phyloP scores from a whole-genome alignment of 2,888 invertebrate species.

The Ormyrus thymus region DNA sequence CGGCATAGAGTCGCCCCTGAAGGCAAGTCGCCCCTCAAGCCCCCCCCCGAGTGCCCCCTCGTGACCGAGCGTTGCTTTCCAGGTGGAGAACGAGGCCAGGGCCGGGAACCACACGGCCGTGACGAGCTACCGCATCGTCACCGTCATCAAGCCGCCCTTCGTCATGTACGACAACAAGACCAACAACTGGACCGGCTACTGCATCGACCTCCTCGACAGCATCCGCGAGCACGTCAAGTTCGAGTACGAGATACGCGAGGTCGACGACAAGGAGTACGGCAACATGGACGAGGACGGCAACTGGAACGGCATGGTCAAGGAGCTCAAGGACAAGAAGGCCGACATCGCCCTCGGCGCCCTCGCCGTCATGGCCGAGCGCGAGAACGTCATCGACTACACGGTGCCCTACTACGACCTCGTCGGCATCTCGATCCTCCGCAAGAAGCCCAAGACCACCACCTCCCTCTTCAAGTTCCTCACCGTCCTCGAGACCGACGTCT shows the following conservation, averaged over 20 bases:
- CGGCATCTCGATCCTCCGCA: conserved; percentile 97
- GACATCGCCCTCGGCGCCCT: conserved; percentile 96
- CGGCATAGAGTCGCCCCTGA: conserved; percentile 82
- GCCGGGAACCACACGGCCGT: conserved; percentile 87
- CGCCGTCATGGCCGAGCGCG: conserved; percentile 97
- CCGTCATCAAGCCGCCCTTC: conserved; percentile 91
- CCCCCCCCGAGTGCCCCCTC: no score
- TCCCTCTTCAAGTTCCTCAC: conserved; percentile 97
- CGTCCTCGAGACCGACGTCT: conserved; percentile 96
- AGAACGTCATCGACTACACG: conserved; percentile 97
- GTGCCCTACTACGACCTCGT: conserved; percentile 99
- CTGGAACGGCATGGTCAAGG: conserved; percentile 91
- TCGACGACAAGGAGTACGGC: conserved; percentile 89
- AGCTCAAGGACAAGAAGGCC: conserved; percentile 88
- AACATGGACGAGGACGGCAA: conserved; percentile 90
- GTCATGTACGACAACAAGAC: conserved; percentile 82
- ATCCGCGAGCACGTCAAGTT: conserved; percentile 90
- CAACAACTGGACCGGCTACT: conserved; percentile 84
- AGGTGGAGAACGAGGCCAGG: conserved; percentile 59
- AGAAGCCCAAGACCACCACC: conserved; percentile 90
- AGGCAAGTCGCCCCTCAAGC: conserved; percentile 59
- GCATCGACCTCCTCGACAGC: conserved; percentile 93
- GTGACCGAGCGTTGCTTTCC: no score
- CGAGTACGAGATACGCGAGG: conserved; percentile 90
- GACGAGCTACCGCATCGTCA: conserved; percentile 90